phyloP scores from a whole-genome alignment of 2,888 invertebrate species.

The Phymatocera aterrima region DNA sequence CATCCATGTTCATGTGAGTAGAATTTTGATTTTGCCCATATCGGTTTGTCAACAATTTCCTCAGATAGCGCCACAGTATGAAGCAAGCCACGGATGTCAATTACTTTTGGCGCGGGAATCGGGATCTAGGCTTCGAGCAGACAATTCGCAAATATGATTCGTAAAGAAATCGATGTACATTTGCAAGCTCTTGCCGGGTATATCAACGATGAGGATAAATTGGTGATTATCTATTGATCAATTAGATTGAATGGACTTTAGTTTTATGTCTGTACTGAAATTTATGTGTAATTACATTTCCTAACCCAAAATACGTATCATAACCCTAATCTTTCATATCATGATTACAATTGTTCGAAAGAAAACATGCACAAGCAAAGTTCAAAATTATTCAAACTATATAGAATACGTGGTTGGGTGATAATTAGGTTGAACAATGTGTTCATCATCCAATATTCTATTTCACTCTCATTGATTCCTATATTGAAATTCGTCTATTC shows the following conservation, averaged over 20 bases:
- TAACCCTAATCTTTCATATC: too few species aligned
- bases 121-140: not conserved
- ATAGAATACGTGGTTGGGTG: too few species aligned
- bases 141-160: slow-evolving; percentile 52
- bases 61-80: too few species aligned
- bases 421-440: too few species aligned
- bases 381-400: too few species aligned
- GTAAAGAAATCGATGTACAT: slow-evolving; percentile 57
- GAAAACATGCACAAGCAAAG: too few species aligned
- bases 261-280: not conserved
- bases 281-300: not conserved
- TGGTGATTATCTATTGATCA: slow-evolving; percentile 54
- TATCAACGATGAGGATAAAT: slow-evolving; percentile 64
- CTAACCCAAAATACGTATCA: not conserved
- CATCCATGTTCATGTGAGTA: too few species aligned
- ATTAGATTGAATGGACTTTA: not conserved
- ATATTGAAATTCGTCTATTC: not conserved
- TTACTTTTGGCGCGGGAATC: not conserved
- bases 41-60: too few species aligned
- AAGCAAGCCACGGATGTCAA: too few species aligned
- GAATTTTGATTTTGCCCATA: too few species aligned
- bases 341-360: too few species aligned
- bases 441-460: not conserved
- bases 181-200: slow-evolving; percentile 59
- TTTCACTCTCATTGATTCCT: not conserved